These are phyloP conservation scores for Eulithis prunata DNA, from an alignment of 2,888 invertebrate genomes.

Conservation along the genomic window DNA sequence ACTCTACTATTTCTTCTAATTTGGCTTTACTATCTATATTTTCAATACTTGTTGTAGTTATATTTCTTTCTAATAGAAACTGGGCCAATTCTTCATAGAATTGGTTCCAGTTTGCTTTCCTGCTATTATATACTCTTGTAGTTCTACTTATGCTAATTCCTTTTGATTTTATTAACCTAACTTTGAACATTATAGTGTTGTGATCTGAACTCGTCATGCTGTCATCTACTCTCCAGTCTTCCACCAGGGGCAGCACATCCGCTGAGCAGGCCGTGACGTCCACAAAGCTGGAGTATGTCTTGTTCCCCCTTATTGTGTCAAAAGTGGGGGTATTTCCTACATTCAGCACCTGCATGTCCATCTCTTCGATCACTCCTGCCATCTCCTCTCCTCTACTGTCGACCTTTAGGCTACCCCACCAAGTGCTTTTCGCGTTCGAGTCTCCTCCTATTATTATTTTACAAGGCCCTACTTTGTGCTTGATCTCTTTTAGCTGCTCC, in stretches of 20 bases:
- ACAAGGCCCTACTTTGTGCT: not conserved
- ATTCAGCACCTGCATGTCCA: not conserved
- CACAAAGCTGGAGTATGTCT: not conserved
- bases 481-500: not conserved
- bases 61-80: not conserved
- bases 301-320: not conserved
- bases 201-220: not conserved
- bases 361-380: not conserved
- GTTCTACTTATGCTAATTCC: not conserved
- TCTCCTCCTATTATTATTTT: not conserved
- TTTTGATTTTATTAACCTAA: not conserved
- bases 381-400: not conserved
- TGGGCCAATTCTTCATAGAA: not conserved
- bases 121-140: not conserved
- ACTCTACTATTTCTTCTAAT: not conserved
- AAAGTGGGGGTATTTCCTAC: not conserved
- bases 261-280: slow-evolving; percentile 1
- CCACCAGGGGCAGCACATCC: not conserved
- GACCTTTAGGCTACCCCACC: not conserved
- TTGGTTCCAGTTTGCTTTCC: not conserved
- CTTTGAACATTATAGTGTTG: not conserved
- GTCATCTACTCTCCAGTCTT: not conserved
- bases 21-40: slow-evolving; percentile 9
- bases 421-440: not conserved
- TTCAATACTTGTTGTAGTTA: not conserved